Evolutionary conservation across 92 coral and sea anemone species (phyloP).

Genomic region (Heteractis magnifica): DNA sequence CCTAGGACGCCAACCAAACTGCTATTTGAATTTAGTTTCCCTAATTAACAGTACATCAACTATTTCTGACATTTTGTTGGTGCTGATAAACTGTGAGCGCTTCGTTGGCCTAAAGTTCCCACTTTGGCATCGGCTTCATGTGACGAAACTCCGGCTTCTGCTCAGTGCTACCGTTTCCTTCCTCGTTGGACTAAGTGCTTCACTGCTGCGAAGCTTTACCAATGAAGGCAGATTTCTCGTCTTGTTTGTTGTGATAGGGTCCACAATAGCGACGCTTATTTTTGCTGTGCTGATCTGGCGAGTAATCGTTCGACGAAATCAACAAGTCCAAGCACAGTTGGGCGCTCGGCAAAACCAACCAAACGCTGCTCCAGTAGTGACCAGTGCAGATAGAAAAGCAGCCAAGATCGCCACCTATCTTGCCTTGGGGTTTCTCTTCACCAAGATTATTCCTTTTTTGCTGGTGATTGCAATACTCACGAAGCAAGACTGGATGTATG

Average conservation of each 20-base stretch:
- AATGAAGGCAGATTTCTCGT: background rate
- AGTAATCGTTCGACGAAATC: background rate
- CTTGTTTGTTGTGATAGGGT: background rate
- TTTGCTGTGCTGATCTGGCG: constrained; percentile 14
- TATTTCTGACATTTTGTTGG: background rate
- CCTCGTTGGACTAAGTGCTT: background rate
- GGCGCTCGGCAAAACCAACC: background rate
- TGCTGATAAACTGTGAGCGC: constrained; percentile 15
- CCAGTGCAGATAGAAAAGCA: background rate
- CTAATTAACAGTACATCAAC: background rate
- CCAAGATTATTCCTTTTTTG: background rate
- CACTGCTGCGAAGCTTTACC: background rate
- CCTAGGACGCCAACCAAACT: constrained; percentile 3
- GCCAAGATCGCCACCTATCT: constrained; percentile 1
- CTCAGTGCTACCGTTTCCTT: background rate
- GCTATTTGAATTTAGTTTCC: background rate
- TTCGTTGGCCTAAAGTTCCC: constrained; percentile 7
- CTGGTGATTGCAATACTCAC: background rate
- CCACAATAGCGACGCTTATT: background rate
- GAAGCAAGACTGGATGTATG: background rate
- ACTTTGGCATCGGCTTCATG: constrained; percentile 1
- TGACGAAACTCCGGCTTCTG: background rate
- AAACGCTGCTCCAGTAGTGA: background rate
- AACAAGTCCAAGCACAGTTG: background rate
- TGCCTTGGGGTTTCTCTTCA: background rate